phyloP scores from a whole-genome alignment of 2,113 vertebrate species.

The Percina caprodes region DNA sequence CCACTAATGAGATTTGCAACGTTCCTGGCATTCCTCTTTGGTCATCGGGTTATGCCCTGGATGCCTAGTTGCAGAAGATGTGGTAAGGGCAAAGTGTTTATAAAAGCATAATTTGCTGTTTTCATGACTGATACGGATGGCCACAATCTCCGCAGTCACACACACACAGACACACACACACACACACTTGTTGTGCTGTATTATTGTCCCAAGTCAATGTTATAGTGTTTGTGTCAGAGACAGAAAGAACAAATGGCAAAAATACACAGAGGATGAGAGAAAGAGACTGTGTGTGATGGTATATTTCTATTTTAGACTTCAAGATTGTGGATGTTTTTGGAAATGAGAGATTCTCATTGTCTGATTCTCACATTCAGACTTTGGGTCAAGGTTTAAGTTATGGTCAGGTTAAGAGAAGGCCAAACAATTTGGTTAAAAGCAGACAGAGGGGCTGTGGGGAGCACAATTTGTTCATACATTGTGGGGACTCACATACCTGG shows the following conservation, averaged over 20 bases:
- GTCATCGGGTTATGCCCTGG: background rate
- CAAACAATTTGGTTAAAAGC: background rate
- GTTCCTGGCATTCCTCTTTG: background rate
- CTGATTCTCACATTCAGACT: background rate
- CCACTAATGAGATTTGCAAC: slow-evolving; percentile 47
- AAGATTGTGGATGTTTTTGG: background rate
- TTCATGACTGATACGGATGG: slow-evolving; percentile 3
- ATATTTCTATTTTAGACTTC: background rate
- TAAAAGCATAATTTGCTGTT: slow-evolving; percentile 39
- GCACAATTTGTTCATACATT: background rate
- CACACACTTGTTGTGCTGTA: background rate
- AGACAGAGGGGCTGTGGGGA: background rate
- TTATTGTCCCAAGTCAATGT: background rate
- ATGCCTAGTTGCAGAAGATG: background rate
- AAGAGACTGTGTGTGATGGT: background rate
- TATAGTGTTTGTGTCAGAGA: slow-evolving; percentile 2
- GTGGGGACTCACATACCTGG: background rate
- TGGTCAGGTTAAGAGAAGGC: background rate
- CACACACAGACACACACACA: background rate
- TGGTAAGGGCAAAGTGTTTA: slow-evolving; percentile 6
- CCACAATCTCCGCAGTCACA: background rate
- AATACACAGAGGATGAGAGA: background rate
- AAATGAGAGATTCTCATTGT: background rate
- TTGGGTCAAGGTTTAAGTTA: background rate
- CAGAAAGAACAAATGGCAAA: background rate